Base-by-base conservation (phyloP, 2,888 invertebrate genomes). In the Monopis laevigella region DNA sequence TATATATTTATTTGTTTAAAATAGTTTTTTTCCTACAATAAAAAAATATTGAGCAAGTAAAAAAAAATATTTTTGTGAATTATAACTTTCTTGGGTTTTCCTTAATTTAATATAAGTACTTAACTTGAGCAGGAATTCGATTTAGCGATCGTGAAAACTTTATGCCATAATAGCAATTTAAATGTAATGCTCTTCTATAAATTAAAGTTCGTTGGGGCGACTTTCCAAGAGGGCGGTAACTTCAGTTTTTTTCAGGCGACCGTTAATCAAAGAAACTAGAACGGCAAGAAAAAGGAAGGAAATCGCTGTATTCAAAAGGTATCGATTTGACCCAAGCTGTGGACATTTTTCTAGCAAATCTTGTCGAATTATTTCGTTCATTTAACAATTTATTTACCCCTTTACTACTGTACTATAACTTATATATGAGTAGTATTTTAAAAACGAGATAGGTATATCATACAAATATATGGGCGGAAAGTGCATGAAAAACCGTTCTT, bases 21-120 rank as follows among this genome's bases (percentile, higher is more conserved):
- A n/a, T n/a, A n/a, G n/a, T n/a, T n/a, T n/a, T n/a, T n/a, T n/a
- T n/a, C n/a, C n/a, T n/a, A n/a, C n/a, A n/a, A n/a, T n/a, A n/a
- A n/a, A n/a, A n/a, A n/a, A n/a, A n/a, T n/a, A n/a, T n/a, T n/a
- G n/a, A n/a, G n/a, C n/a, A n/a, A n/a, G n/a, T n/a, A n/a, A n/a
- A n/a, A n/a, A n/a, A 32, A 32, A 32, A 32, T 6, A 7, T 32
- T 32, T 32, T 32, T 17, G 13, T 16, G 14, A 16, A 17, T 32
- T 6, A 36, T 36, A 36, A 36, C 19, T 21, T 36, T 21, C 36
- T 21, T 16, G 21, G 16, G 19, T 36, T 21, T 36, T 32, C 32
- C 32, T 36, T 36, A 36, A 36, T 36, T 36, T 36, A 36, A 19
- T 36, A 36, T 36, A 36, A 21, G 19, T 19, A 21, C 36, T 21